phyloP scores from a whole-genome alignment of 2,797 vertebrate genomes.

The Microcaecilia unicolor region DNA sequence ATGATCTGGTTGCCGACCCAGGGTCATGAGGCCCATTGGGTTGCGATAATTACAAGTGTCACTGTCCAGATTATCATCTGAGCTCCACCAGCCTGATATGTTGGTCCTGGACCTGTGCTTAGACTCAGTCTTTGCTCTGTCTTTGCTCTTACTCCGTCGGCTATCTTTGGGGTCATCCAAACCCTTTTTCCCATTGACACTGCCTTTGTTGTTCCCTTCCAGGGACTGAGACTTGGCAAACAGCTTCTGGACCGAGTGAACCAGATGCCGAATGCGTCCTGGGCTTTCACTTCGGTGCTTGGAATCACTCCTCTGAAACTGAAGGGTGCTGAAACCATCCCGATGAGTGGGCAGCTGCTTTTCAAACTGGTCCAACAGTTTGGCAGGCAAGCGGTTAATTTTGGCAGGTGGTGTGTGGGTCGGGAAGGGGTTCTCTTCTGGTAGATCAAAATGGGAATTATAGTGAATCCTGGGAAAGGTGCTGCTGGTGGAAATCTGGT shows the following conservation, averaged over 20 bases:
- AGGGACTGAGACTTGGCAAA: constrained; percentile 95
- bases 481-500: constrained; percentile 90
- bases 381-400: constrained; percentile 82
- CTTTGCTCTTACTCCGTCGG: constrained; percentile 92
- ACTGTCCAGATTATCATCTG: constrained; percentile 81
- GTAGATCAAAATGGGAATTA: constrained; percentile 88
- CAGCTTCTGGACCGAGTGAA: constrained; percentile 94
- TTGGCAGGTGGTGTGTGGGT: constrained; percentile 90
- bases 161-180: constrained; percentile 76
- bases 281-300: constrained; percentile 94
- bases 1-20: constrained; percentile 81
- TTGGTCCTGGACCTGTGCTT: constrained; percentile 88
- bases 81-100: constrained; percentile 98
- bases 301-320: constrained; percentile 79
- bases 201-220: constrained; percentile 81
- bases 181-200: constrained; percentile 71
- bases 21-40: constrained; percentile 85
- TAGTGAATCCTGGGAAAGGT: constrained; percentile 96
- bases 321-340: constrained; percentile 94
- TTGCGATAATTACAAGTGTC: constrained; percentile 86
- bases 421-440: constrained; percentile 81
- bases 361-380: constrained; percentile 91
- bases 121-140: constrained; percentile 80
- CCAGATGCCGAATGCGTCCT: constrained; percentile 90
- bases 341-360: constrained; percentile 85